Base-by-base conservation (phyloP, 37 sponge, comb jelly and placozoan species). In the Amphimedon queenslandica region DNA sequence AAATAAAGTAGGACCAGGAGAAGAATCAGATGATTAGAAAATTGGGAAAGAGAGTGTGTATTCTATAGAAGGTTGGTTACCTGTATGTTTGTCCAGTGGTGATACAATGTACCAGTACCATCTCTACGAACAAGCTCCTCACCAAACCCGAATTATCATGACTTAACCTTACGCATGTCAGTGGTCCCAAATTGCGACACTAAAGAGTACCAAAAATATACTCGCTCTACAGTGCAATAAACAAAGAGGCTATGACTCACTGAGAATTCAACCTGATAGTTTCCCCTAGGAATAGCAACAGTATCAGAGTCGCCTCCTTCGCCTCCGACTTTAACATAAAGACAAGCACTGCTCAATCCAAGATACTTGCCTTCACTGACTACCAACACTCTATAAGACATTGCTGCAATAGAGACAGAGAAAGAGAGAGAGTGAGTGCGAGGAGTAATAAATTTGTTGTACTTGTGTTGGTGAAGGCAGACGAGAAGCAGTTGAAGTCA, bases 401-500 rank as follows among this genome's bases (percentile, higher is more conserved):
- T 85, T 4, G 74, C 79, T 75, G 75, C 36, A 61, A 34, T 38
- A 25, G 20, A 20, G 53, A 76, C 42, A 40, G 66, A 31, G 58
- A 77, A 58, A 40, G 76, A 39, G 29, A 60, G 27, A 25, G 27
- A 25, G 28, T 25, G 24, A 25, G 8, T 60, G 5, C 21, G 8
- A 25, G 8, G 21, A 11, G 21, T n/a, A 6, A 11, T 60, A 25
- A n/a, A n/a, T 60, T 60, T 58, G 11, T 23, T 11, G 67, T 67
- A 90, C 91, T 79, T 25, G 84, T 72, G 25, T 28, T 63, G 25
- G 63, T 67, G 60, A 92, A 96, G 40, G 69, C 88, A 28, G 78
- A 69, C 0, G 95, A 94, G 84, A 98, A 98, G 67, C 99, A 98
- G 69, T 71, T 76, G 79, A 95, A 95, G 57, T 87, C 88, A 37